These are phyloP conservation scores for Camelus bactrianus DNA, from an alignment of 2,113 vertebrate species.

Conservation along the genomic window DNA sequence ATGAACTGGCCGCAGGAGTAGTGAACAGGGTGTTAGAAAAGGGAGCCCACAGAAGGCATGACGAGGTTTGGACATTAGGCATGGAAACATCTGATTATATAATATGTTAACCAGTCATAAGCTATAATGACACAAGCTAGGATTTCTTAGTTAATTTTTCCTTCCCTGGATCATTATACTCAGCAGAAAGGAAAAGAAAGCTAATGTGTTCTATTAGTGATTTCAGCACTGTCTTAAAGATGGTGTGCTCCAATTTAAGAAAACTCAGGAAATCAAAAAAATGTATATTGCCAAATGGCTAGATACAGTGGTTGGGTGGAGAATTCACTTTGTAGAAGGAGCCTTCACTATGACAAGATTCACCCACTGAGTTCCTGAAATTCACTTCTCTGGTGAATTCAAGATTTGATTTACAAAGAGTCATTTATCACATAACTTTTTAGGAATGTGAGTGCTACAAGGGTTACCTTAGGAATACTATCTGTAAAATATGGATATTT, in stretches of 20 bases:
- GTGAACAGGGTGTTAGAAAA: slow-evolving; percentile 1
- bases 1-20: neutral
- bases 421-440: slow-evolving; percentile 40
- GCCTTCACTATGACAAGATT: slow-evolving; percentile 35
- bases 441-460: neutral
- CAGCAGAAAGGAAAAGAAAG: slow-evolving; percentile 42
- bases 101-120: slow-evolving; percentile 6
- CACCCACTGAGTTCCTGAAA: slow-evolving; percentile 34
- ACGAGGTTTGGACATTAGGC: slow-evolving; percentile 3
- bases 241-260: slow-evolving; percentile 50
- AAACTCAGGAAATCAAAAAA: slow-evolving; percentile 27
- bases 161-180: slow-evolving; percentile 23
- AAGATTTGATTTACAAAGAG: slow-evolving; percentile 26
- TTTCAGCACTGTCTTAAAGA: slow-evolving; percentile 51
- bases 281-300: neutral
- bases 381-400: slow-evolving; percentile 42
- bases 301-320: neutral
- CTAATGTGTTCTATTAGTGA: slow-evolving; percentile 27
- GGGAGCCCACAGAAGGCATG: slow-evolving; percentile 27
- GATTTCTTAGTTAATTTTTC: slow-evolving; percentile 41
- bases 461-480: slow-evolving; percentile 41
- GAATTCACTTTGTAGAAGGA: slow-evolving; percentile 36
- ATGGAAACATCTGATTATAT: slow-evolving; percentile 31
- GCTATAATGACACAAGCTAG: slow-evolving; percentile 34
- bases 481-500: slow-evolving; percentile 53